Evolutionary conservation across 2,113 vertebrate genomes (phyloP).

Genomic region (Ciconia maguari): DNA sequence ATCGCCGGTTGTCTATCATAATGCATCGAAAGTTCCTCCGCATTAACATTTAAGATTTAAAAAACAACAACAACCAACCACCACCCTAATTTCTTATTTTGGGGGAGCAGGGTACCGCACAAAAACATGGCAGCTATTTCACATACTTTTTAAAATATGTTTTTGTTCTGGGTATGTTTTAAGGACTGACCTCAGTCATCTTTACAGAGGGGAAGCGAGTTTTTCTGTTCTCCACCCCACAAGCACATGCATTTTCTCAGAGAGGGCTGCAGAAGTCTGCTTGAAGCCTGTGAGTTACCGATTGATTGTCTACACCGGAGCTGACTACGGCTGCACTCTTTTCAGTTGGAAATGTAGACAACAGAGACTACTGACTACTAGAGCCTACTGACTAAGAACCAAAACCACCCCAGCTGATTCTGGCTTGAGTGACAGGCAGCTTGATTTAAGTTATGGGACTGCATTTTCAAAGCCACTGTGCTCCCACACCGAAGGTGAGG

Average conservation of each 20-base stretch:
- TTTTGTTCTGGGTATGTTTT: neutral
- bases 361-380: neutral
- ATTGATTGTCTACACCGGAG: neutral
- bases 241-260: neutral
- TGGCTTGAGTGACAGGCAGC: neutral
- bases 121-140: constrained; percentile 63
- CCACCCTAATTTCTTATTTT: constrained; percentile 5
- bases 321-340: neutral
- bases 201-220: neutral
- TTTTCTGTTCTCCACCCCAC: neutral
- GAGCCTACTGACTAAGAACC: neutral
- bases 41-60: neutral
- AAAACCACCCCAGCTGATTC: neutral
- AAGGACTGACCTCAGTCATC: neutral
- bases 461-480: neutral
- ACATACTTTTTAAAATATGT: neutral
- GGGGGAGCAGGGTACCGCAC: constrained; percentile 47
- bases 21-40: neutral
- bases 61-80: neutral
- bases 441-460: neutral
- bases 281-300: neutral
- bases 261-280: neutral
- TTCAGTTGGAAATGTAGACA: neutral
- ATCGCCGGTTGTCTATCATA: neutral
- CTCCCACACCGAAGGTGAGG: neutral